These are phyloP conservation scores for Corticium candelabrum DNA, from an alignment of 37 sponge, comb jelly and placozoan species.

Conservation along the genomic window DNA sequence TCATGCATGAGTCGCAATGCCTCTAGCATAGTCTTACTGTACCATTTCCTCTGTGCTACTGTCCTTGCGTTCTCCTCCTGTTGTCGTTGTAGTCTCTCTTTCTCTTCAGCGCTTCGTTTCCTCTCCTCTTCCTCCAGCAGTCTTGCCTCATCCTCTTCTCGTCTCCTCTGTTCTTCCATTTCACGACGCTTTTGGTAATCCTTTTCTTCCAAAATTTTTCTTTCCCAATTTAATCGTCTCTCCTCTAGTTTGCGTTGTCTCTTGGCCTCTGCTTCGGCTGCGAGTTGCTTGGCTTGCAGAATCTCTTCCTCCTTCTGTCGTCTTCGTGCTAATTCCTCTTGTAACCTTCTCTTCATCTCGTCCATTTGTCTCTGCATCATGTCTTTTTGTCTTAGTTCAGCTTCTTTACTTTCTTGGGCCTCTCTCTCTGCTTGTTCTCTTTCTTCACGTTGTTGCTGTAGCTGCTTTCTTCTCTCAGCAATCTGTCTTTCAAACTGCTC, in stretches of 20 bases:
- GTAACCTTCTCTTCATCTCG: background rate
- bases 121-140: background rate
- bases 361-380: background rate
- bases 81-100: background rate
- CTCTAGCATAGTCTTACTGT: background rate
- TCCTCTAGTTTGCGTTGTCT: background rate
- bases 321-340: background rate
- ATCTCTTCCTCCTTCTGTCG: background rate
- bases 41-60: background rate
- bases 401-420: background rate
- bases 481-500: background rate
- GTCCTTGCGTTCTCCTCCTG: background rate
- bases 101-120: background rate
- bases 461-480: background rate
- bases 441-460: background rate
- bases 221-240: background rate
- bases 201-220: background rate
- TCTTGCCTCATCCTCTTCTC: background rate
- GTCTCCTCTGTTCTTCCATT: background rate
- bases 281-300: background rate
- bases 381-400: background rate
- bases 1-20: background rate
- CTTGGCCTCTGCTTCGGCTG: background rate
- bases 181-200: background rate
- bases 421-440: background rate